Evolutionary conservation across 2,888 invertebrate species (phyloP).

Genomic region (Selenia dentaria): DNA sequence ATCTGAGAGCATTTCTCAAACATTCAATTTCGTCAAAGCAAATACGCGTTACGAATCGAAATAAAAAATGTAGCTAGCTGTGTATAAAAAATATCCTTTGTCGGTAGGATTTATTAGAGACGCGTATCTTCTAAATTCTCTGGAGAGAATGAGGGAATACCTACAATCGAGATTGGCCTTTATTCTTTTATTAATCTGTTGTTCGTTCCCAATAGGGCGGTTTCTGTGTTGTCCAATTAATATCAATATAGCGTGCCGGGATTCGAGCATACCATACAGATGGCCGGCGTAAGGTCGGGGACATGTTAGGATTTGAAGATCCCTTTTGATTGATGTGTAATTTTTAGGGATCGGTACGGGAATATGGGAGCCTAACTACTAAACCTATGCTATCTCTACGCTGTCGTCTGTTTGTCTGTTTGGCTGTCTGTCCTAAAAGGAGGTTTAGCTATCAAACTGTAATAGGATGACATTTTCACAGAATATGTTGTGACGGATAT

Average conservation of each 20-base stretch:
- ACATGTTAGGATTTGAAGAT: constrained; percentile 21
- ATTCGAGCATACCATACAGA: constrained; percentile 49
- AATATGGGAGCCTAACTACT: no score
- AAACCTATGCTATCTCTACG: no score
- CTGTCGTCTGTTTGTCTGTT: no score
- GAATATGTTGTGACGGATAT: no score
- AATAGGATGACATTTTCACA: no score
- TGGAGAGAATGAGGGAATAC: constrained; percentile 53
- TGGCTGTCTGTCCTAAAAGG: no score
- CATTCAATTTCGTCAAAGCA: constrained; percentile 19
- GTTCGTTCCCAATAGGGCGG: constrained; percentile 53
- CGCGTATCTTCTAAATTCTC: constrained; percentile 54
- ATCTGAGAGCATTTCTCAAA: constrained; percentile 7
- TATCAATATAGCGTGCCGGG: constrained; percentile 63
- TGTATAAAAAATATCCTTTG: constrained; percentile 22
- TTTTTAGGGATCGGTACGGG: not conserved
- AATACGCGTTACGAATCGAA: constrained; percentile 19
- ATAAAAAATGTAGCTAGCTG: constrained; percentile 8
- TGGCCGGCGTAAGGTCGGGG: constrained; percentile 26
- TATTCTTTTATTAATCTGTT: constrained; percentile 69
- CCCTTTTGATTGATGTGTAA: not conserved
- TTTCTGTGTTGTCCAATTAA: constrained; percentile 66
- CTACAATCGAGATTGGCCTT: constrained; percentile 56
- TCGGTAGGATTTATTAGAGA: constrained; percentile 54
- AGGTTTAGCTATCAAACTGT: no score